phyloP scores from a whole-genome alignment of 2,888 invertebrate species.

The Andrena dorsata region DNA sequence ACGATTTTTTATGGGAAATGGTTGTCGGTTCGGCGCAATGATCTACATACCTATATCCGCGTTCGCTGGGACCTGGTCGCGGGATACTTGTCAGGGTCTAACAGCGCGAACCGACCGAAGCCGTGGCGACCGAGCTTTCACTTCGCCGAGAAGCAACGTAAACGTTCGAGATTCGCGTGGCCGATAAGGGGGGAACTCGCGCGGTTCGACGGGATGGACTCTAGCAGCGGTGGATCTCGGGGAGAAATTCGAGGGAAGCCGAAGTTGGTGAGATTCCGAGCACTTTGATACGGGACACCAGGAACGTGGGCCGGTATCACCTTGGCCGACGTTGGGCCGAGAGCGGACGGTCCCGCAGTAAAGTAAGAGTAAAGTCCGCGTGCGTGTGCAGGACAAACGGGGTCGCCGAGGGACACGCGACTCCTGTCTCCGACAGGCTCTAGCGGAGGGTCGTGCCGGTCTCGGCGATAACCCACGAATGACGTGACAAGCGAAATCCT shows the following conservation, averaged over 20 bases:
- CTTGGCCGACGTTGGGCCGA: conserved; percentile 15
- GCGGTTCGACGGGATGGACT: not conserved
- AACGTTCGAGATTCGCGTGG: conserved; percentile 48
- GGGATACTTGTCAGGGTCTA: conserved; percentile 69
- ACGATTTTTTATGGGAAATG: conserved; percentile 57
- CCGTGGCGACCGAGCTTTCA: conserved; percentile 55
- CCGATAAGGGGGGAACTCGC: not conserved
- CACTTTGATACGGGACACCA: conserved; percentile 12
- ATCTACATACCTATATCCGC: conserved; percentile 52
- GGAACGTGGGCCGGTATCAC: conserved; percentile 7
- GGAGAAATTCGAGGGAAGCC: not conserved
- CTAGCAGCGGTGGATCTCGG: not conserved
- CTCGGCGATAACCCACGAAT: conserved; percentile 71
- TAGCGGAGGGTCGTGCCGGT: conserved; percentile 59
- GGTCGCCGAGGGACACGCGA: conserved; percentile 68
- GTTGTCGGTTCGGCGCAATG: conserved; percentile 53
- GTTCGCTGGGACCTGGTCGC: conserved; percentile 67
- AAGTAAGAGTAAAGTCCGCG: conserved; percentile 54
- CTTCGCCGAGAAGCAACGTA: conserved; percentile 41
- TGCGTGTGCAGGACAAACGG: conserved; percentile 64
- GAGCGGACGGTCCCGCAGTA: not conserved
- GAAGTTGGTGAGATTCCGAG: not conserved
- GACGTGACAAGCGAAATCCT: conserved; percentile 81
- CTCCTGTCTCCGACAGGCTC: conserved; percentile 52
- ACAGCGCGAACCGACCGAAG: conserved; percentile 52